Base-by-base conservation (phyloP, 2,888 invertebrate species). In the Drosophila meridiana region DNA sequence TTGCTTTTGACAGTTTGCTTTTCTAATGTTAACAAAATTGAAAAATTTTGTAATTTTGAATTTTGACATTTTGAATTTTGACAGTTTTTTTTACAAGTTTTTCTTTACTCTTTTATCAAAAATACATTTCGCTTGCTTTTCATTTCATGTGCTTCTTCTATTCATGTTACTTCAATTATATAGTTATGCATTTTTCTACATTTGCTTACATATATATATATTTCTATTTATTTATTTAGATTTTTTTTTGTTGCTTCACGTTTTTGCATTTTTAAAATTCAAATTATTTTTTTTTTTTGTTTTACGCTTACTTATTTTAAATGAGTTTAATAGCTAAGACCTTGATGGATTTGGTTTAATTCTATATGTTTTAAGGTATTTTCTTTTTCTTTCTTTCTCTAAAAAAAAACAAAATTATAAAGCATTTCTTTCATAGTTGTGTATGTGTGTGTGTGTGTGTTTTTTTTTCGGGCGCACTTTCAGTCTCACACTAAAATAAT, bases 311-410 rank as follows among this genome's bases (percentile, higher is more conserved):
- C 59, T 70, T 73, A 61, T 26, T 53, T 71, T 63, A 86, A 88
- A 69, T 83, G 89, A 80, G 83, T 84, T 82, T 80, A 80, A 74
- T 72, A 73, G 67, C 80, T 88, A 84, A 69, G 78, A 88, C 83
- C 86, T 88, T 83, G 86, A 83, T 85, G 86, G 73, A 77, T 83
- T 77, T 86, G 86, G 83, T 83, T 80, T 86, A 75, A 84, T 75
- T 77, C 80, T 84, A 84, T 67, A 50, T 57, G 40, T 63, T 76
- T 88, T 76, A 88, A 83, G 88, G 83, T 88, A 80, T 82, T 76
- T 65, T 43, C 42, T 43, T 32, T 63, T 47, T 66, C 69, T 70
- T 64, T 68, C 50, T 52, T 70, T 80, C 57, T 52, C 47, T 69
- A 42, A 42, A 70, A 71, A 71, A 56, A 42, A 72, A 71, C 72